Evolutionary conservation across 2,113 vertebrate genomes (phyloP).

Genomic region (Gopherus flavomarginatus): DNA sequence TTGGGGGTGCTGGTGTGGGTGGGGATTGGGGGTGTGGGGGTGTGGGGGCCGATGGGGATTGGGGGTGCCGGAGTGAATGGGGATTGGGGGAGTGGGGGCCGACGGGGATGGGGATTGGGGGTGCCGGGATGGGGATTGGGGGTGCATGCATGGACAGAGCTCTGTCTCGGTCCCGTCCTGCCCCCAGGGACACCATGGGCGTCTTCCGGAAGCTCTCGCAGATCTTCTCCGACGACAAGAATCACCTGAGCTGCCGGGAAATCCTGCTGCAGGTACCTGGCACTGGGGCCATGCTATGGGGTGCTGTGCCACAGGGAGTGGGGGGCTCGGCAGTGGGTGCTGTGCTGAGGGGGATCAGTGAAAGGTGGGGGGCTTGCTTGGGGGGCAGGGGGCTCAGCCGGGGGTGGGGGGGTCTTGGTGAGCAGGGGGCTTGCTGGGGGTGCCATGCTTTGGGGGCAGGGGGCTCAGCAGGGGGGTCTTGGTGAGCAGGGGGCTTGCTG

Average conservation of each 20-base stretch:
- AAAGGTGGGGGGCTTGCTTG: not conserved
- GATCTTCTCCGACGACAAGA: conserved; percentile 90
- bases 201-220: conserved; percentile 86
- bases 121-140: not conserved
- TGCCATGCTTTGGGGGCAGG: not conserved
- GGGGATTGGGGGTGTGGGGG: too few species aligned
- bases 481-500: too few species aligned
- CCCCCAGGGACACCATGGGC: conserved; percentile 80
- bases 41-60: too few species aligned
- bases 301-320: not conserved
- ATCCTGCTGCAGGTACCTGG: conserved; percentile 82
- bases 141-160: not conserved
- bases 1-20: conserved; percentile 46
- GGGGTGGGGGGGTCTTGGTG: too few species aligned
- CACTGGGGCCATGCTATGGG: not conserved
- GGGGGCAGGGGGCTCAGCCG: not conserved
- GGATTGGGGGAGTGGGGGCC: not conserved
- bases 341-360: too few species aligned
- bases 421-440: too few species aligned
- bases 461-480: rapidly evolving
- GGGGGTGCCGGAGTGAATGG: conserved; percentile 41
- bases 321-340: not conserved
- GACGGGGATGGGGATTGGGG: too few species aligned
- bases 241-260: conserved; percentile 84
- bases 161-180: not conserved